These are phyloP conservation scores for Syrista parreyssii DNA, from an alignment of 2,888 invertebrate species.

Conservation along the genomic window DNA sequence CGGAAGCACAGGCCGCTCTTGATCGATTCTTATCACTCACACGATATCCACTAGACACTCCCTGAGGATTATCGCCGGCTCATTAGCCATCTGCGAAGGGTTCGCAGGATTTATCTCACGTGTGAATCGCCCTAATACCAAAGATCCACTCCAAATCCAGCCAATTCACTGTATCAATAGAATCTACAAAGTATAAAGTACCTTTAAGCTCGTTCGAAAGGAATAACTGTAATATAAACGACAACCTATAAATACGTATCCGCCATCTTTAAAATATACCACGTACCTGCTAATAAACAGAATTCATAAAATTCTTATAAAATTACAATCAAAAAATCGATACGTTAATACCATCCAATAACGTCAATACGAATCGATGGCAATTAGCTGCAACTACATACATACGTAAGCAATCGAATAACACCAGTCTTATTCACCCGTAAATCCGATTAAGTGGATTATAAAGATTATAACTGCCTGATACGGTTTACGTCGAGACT, in stretches of 20 bases:
- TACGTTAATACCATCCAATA: neutral
- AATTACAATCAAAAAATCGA: neutral
- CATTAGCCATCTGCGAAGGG: neutral
- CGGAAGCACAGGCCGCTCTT: neutral
- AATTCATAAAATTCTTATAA: neutral
- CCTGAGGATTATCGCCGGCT: neutral
- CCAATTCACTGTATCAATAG: neutral
- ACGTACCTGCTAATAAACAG: neutral
- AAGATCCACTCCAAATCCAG: neutral
- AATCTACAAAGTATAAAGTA: neutral
- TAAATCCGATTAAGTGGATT: neutral
- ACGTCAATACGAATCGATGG: neutral
- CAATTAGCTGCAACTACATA: neutral
- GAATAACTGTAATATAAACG: neutral
- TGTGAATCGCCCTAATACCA: neutral
- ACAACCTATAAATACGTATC: neutral
- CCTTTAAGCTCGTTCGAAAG: neutral
- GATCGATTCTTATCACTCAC: neutral
- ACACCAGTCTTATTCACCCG: neutral
- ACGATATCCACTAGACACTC: neutral
- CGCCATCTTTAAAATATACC: neutral
- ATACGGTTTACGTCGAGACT: neutral
- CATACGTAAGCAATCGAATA: neutral
- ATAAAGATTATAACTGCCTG: neutral
- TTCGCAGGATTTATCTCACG: neutral